Conservation (phyloP, 2,888 invertebrate genomes). For the Papilio elwesi region DNA sequence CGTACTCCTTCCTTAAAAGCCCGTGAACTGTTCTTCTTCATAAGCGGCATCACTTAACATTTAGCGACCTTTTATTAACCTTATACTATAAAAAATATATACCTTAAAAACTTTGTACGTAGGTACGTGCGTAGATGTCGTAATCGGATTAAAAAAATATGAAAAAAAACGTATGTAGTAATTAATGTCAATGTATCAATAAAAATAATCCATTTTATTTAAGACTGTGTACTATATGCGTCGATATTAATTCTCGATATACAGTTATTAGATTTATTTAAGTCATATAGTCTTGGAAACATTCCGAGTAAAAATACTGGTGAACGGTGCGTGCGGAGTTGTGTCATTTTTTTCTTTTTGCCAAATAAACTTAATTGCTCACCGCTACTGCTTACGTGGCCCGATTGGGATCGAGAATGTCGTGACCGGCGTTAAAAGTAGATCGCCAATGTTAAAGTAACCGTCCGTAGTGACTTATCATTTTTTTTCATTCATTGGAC, state of each 20-base stretch:
- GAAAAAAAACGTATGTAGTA: too few relatives aligned
- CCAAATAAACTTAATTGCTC: conserved; percentile 30
- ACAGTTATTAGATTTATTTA: neutral
- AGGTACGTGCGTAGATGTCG: too few relatives aligned
- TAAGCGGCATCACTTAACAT: too few relatives aligned
- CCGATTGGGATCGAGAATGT: conserved; percentile 33
- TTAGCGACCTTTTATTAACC: too few relatives aligned
- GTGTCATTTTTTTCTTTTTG: conserved; percentile 17
- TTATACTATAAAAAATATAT: too few relatives aligned
- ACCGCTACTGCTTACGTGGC: conserved; percentile 17
- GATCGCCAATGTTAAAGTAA: conserved; percentile 29
- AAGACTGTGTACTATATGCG: neutral
- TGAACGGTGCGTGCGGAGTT: neutral
- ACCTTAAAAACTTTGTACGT: too few relatives aligned
- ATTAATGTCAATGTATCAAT: too few relatives aligned
- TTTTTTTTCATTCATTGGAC: conserved; percentile 34
- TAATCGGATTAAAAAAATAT: too few relatives aligned
- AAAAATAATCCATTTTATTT: too few relatives aligned
- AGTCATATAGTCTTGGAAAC: neutral
- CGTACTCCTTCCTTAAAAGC: too few relatives aligned
- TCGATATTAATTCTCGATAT: neutral
- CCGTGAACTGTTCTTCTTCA: too few relatives aligned
- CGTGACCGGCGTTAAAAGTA: conserved; percentile 36
- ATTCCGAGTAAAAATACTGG: neutral
- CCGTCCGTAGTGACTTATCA: conserved; percentile 16